These are phyloP conservation scores for Epinephelus cyanopodus DNA, from an alignment of 2,113 vertebrate species.

Conservation along the genomic window DNA sequence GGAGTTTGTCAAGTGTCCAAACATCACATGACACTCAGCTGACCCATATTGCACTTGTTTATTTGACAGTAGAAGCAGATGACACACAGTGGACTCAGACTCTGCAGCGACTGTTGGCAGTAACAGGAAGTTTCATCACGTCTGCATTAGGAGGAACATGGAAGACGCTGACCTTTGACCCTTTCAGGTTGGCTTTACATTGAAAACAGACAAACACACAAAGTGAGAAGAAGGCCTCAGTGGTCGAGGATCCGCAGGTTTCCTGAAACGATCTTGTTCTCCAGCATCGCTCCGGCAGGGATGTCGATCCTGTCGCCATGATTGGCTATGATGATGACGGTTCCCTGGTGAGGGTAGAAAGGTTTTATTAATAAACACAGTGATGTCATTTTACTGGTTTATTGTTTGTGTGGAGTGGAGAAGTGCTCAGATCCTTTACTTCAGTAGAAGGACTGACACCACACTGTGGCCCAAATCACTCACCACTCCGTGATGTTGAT, in stretches of 20 bases:
- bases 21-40: neutral
- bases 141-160: neutral
- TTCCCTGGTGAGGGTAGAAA: conserved; percentile 86
- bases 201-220: neutral
- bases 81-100: neutral
- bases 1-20: neutral
- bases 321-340: conserved; percentile 98
- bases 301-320: conserved; percentile 98
- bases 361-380: too few relatives aligned
- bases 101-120: neutral
- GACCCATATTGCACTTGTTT: conserved; percentile 28
- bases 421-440: neutral
- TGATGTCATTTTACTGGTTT: neutral
- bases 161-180: conserved; percentile 5
- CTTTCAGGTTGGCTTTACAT: neutral
- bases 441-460: neutral
- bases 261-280: conserved; percentile 99
- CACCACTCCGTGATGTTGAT: too few relatives aligned
- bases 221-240: conserved; percentile 80
- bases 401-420: neutral
- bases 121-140: conserved; percentile 12
- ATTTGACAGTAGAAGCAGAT: conserved; percentile 23
- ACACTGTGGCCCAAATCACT: too few relatives aligned
- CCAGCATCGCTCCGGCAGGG: conserved; percentile 95
- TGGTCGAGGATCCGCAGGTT: conserved; percentile 98